These are phyloP conservation scores for Hylyphantes graminicola DNA, from an alignment of 1,140 invertebrate genomes.

Conservation along the genomic window DNA sequence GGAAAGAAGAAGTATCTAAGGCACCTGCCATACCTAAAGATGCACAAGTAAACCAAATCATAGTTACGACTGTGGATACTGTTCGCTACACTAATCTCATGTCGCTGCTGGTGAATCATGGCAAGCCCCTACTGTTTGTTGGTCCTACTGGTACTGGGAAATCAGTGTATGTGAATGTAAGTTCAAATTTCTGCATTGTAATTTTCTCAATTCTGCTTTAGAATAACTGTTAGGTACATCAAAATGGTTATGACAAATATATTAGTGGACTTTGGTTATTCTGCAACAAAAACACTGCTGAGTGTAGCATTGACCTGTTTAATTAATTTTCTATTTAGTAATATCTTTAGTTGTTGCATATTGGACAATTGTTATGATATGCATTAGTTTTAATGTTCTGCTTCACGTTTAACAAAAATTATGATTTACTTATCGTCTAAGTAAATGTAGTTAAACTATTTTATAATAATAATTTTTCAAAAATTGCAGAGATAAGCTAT, in stretches of 20 bases:
- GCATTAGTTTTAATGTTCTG: no score
- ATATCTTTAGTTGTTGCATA: no score
- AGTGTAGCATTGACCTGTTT: not conserved
- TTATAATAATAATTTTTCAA: no score
- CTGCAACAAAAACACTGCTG: not conserved
- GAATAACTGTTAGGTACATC: not conserved
- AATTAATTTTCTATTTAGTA: no score
- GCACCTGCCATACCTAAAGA: constrained; percentile 87
- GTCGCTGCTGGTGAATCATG: constrained; percentile 98
- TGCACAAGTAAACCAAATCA: constrained; percentile 92
- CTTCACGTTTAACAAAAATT: no score
- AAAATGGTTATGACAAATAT: not conserved
- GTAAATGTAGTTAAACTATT: no score
- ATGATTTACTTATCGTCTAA: no score
- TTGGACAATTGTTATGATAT: no score
- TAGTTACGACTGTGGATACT: constrained; percentile 98
- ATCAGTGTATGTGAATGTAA: constrained; percentile 80
- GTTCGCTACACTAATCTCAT: constrained; percentile 96
- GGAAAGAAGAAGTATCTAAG: constrained; percentile 84
- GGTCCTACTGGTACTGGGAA: constrained; percentile 99
- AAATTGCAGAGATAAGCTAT: no score
- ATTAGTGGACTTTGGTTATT: not conserved
- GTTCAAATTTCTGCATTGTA: not conserved
- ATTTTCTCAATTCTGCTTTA: not conserved
- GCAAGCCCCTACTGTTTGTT: constrained; percentile 99